Evolutionary conservation across 2,888 invertebrate species (phyloP), one percentile per base, ranked within the genome.

Genomic region (Zygaena filipendulae): DNA sequence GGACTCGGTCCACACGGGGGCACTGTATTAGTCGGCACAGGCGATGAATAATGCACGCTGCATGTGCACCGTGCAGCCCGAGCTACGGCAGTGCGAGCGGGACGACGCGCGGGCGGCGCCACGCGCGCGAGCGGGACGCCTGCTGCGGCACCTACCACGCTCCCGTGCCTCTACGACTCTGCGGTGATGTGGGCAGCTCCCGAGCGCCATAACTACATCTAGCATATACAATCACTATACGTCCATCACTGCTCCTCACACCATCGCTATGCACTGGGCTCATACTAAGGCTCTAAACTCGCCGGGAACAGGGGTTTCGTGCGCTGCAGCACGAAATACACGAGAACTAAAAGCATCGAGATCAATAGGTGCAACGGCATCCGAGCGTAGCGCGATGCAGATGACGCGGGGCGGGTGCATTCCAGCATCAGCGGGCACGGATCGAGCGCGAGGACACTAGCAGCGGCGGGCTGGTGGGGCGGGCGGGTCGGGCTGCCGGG

Each of bases 71-170:
- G 35, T 40, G 39, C 35, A 40, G 35, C 43, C 45, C 53, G 50
- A 52, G 47, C 44, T 60, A 53, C 54, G 47, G 39, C 40, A 41
- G 60, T 62, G 55, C 44, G 62, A 54, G 60, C 56, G 44, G 48
- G 50, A 49, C 35, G 45, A 49, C 40, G 39, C 40, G 36, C 29
- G 42, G 35, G 36, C 37, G 29, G 25, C 23, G 32, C 30, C 33
- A 35, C 34, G 43, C 49, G 53, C 43, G 62, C 40, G 66, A 70
- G 51, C 38, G 60, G 45, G 68, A 69, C 51, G 51, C 41, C 45
- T 54, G 60, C 62, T 66, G 70, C 68, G 68, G 63, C 59, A 49
- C 52, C 51, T 45, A 55, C 52, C 46, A 46, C 45, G 49, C 32
- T 33, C 40, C 27, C 35, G 40, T 33, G 45, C 34, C 31, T 28